A percentile compares a stretch with the other conserved stretches of the same genome.
Evolutionary conservation across 2,113 vertebrate species (phyloP).

Genomic region (Psettodes erumei): DNA sequence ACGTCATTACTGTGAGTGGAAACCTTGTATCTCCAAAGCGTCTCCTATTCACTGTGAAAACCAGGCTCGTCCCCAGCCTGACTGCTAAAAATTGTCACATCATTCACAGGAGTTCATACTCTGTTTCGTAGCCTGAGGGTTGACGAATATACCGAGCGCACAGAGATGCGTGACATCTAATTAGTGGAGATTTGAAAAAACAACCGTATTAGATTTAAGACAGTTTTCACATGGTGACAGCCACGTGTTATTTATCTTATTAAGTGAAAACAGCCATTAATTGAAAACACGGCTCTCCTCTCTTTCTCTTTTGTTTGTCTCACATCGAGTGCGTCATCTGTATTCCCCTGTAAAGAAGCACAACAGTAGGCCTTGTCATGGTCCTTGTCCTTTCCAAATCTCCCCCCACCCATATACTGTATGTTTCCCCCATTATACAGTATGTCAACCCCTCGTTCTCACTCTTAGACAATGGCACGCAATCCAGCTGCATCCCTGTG

Average conservation of each 20-base stretch:
- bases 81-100: neutral
- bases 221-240: neutral
- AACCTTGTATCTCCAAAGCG: conserved; percentile 8
- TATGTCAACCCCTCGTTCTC: neutral
- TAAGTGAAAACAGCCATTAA: neutral
- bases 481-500: conserved; percentile 3
- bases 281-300: neutral
- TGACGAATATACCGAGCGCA: neutral
- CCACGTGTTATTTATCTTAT: neutral
- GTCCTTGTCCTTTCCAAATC: neutral
- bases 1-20: neutral
- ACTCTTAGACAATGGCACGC: conserved; percentile 35
- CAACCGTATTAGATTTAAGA: neutral
- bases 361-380: neutral
- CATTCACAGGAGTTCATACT: neutral
- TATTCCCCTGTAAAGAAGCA: conserved; percentile 27
- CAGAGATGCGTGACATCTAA: neutral
- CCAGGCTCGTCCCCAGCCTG: neutral
- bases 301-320: neutral
- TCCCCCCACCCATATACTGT: too few relatives aligned
- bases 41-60: neutral
- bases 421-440: conserved; percentile 6
- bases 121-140: neutral
- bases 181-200: conserved; percentile 1
- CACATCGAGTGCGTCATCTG: conserved; percentile 34